A percentile compares a stretch with the other conserved stretches of the same genome.
Evolutionary conservation across 92 coral and sea anemone genomes (phyloP).

Genomic region (Galaxea fascicularis): DNA sequence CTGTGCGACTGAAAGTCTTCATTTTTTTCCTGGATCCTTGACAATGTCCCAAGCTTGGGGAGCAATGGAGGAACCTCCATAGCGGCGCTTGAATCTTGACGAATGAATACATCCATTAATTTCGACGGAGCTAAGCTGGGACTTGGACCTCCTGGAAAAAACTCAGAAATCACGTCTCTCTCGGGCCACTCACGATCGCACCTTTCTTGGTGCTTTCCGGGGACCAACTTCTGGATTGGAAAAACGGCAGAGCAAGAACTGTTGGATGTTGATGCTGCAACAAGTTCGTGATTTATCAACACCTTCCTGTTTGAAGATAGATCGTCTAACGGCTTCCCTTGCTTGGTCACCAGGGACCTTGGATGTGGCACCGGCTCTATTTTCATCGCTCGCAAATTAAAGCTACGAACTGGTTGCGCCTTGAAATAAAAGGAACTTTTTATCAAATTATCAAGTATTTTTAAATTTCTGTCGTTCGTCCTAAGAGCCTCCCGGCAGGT

Average conservation of each 20-base stretch:
- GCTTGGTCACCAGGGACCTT: neutral
- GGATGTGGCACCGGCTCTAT: conserved; percentile 6
- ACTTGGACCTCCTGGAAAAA: no score
- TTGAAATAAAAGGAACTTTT: conserved; percentile 17
- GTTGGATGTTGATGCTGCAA: neutral
- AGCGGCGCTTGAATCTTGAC: neutral
- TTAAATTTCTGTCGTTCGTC: neutral
- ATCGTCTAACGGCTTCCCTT: neutral
- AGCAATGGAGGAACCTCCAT: conserved; percentile 5
- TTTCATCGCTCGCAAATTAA: neutral
- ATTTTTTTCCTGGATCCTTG: neutral
- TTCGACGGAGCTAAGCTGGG: neutral
- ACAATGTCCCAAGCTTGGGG: neutral
- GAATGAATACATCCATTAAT: neutral
- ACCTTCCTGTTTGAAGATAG: neutral
- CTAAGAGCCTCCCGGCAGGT: conserved; percentile 11
- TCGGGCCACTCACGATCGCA: no score
- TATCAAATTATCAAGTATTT: neutral
- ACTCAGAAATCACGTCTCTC: no score
- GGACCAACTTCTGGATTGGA: neutral
- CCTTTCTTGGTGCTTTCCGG: no score
- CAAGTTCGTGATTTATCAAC: neutral
- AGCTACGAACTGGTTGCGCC: conserved; percentile 13
- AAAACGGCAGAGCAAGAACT: neutral
- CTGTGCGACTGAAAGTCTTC: neutral